A percentile compares a stretch with the other conserved stretches of the same genome.
phyloP scores from a whole-genome alignment of 2,797 vertebrate species.

The Chromobotia macracanthus region DNA sequence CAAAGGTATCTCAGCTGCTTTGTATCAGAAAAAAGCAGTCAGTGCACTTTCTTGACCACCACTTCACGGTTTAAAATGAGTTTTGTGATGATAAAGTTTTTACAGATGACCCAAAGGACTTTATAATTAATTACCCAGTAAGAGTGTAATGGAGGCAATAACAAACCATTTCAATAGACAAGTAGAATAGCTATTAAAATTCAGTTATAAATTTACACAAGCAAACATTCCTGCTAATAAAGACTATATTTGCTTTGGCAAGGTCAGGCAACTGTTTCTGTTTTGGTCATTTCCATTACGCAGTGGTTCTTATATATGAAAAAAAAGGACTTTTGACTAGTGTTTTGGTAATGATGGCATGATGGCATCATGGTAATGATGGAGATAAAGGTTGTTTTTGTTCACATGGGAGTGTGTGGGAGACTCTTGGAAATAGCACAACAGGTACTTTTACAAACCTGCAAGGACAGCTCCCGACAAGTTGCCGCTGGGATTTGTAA shows the following conservation, averaged over 20 bases:
- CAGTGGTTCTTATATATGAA: not conserved
- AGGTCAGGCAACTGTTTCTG: not conserved
- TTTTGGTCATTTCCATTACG: not conserved
- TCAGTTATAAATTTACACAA: not conserved
- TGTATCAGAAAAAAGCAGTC: constrained; percentile 35
- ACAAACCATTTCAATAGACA: not conserved
- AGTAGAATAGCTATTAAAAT: not conserved
- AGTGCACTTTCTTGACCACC: constrained; percentile 30
- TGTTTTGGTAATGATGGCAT: not conserved
- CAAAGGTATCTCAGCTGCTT: constrained; percentile 54
- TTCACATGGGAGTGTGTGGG: constrained; percentile 25
- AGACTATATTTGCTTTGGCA: not conserved
- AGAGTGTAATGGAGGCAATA: not conserved
- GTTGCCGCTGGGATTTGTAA: constrained; percentile 15
- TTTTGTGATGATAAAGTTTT: not conserved
- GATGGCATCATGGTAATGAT: not conserved
- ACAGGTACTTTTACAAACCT: constrained; percentile 16
- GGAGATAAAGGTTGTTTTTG: constrained; percentile 37
- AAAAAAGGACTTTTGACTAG: not conserved
- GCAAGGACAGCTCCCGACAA: constrained; percentile 45
- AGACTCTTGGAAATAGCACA: constrained; percentile 2
- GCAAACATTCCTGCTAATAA: not conserved
- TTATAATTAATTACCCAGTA: not conserved
- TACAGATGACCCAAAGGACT: not conserved
- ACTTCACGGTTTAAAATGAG: not conserved